phyloP scores from a whole-genome alignment of 2,113 vertebrate species.

The Etheostoma spectabile region DNA sequence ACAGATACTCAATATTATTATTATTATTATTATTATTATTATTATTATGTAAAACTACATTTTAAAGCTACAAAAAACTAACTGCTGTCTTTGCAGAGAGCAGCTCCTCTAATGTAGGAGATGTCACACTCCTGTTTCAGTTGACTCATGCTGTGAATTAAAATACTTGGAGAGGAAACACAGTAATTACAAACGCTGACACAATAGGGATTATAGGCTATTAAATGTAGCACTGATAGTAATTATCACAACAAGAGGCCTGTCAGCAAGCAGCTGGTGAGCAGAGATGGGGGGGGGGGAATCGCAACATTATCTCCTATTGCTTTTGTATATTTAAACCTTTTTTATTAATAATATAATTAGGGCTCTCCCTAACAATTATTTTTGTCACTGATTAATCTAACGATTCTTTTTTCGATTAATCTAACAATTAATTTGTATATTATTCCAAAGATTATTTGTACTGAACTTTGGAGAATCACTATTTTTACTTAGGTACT shows the following conservation, averaged over 20 bases:
- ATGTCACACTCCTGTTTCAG: not conserved
- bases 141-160: not conserved
- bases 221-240: conserved; percentile 1
- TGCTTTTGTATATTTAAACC: no score
- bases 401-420: no score
- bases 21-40: no score
- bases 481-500: no score
- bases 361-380: no score
- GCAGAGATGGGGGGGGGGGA: not conserved
- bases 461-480: no score
- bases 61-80: not conserved
- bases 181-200: conserved; percentile 36
- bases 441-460: no score
- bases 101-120: not conserved
- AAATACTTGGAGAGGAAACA: conserved; percentile 17
- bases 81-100: not conserved
- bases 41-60: not conserved
- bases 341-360: not conserved
- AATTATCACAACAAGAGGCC: conserved; percentile 29
- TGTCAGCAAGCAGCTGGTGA: conserved; percentile 44
- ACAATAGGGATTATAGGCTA: conserved; percentile 12
- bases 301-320: not conserved
- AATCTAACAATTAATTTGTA: no score
- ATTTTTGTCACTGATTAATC: no score
- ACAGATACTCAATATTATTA: not conserved